A percentile compares a stretch with the other conserved stretches of the same genome.
Evolutionary conservation across 2,797 vertebrate genomes (phyloP).

Genomic region (Schizopygopsis pylzovi): DNA sequence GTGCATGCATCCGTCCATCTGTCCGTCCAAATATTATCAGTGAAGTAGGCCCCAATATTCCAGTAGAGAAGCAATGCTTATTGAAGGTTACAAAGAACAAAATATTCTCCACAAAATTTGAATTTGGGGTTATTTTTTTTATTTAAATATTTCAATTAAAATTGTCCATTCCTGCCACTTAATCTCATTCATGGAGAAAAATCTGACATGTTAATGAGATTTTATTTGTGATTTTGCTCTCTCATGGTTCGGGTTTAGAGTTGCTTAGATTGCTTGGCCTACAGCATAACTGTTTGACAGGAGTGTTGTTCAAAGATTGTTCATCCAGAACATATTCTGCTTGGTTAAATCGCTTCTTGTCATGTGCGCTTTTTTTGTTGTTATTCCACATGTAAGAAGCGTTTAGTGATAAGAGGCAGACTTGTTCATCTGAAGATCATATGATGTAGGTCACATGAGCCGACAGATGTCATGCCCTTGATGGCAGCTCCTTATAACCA

Average conservation of each 20-base stretch:
- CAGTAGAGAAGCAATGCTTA: no score
- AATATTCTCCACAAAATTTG: no score
- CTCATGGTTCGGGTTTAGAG: neutral
- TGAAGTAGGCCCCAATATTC: no score
- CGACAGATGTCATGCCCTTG: neutral
- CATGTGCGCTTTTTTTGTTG: neutral
- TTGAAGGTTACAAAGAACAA: no score
- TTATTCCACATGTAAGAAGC: neutral
- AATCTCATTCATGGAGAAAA: neutral
- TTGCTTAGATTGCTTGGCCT: neutral
- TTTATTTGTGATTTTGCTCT: neutral
- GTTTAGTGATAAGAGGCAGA: neutral
- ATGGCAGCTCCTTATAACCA: neutral
- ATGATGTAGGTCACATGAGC: constrained; percentile 13
- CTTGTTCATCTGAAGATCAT: neutral
- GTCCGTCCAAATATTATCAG: no score
- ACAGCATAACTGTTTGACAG: neutral
- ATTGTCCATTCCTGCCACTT: no score
- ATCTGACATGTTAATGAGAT: neutral
- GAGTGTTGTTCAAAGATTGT: neutral
- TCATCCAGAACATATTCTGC: neutral
- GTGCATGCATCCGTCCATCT: no score
- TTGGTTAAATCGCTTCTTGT: neutral
- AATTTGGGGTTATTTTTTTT: no score
- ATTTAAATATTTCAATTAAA: no score